These are phyloP conservation scores for Sphaeridia pumilis DNA, from an alignment of 2,888 invertebrate genomes.

Conservation along the genomic window DNA sequence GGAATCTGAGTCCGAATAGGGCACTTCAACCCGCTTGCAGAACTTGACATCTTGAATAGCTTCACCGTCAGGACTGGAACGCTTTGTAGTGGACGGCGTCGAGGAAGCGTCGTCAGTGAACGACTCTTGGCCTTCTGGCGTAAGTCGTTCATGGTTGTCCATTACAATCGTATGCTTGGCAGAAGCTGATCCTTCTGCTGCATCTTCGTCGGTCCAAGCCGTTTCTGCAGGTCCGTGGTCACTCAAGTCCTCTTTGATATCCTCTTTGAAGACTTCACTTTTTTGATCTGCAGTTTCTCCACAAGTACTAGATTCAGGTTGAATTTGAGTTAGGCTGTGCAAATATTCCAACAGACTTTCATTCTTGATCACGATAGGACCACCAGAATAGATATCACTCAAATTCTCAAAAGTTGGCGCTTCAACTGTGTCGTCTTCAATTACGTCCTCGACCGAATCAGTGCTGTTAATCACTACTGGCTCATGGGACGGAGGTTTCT, in stretches of 20 bases:
- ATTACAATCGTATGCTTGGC: not conserved
- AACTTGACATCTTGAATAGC: constrained; percentile 6
- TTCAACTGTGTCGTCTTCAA: not conserved
- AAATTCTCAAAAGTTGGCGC: not conserved
- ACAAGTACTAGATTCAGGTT: not conserved
- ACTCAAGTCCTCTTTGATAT: not conserved
- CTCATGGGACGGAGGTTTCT: not conserved
- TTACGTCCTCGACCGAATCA: not conserved
- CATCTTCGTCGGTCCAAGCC: no score
- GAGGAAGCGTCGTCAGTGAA: constrained; percentile 11
- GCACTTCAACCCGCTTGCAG: constrained; percentile 7
- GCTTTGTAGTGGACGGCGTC: constrained; percentile 4
- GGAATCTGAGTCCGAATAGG: constrained; percentile 6
- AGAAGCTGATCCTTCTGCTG: not conserved
- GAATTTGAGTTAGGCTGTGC: not conserved
- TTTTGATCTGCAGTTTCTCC: not conserved
- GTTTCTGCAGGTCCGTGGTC: not conserved
- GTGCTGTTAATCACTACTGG: no score
- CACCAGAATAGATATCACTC: not conserved
- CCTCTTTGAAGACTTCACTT: not conserved
- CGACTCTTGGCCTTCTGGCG: constrained; percentile 14
- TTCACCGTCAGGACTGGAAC: constrained; percentile 18
- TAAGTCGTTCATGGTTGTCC: constrained; percentile 11
- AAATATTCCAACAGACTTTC: not conserved
- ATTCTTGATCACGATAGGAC: not conserved